These are phyloP conservation scores for Sinotaia quadrata DNA, from an alignment of 2,888 invertebrate species.

Conservation along the genomic window DNA sequence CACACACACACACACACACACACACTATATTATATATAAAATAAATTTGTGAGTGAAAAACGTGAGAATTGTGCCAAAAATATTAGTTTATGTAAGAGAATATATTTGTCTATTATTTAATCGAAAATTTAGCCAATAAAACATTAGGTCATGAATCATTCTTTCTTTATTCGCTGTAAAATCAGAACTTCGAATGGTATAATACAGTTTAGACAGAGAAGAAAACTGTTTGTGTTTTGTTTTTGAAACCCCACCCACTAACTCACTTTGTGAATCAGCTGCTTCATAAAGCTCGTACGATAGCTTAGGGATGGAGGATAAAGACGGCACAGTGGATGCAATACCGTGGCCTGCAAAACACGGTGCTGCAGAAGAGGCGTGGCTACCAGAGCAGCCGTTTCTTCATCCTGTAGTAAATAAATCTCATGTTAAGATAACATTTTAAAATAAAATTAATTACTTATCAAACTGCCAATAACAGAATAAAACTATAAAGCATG, in stretches of 20 bases:
- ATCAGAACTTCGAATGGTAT: too few species aligned
- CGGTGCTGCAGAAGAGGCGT: conserved; percentile 50
- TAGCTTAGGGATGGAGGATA: conserved; percentile 62
- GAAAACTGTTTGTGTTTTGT: too few species aligned
- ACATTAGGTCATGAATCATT: too few species aligned
- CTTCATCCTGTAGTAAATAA: conserved; percentile 42
- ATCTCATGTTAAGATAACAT: not conserved
- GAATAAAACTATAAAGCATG: too few species aligned
- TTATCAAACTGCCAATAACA: too few species aligned
- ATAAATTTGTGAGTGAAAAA: too few species aligned
- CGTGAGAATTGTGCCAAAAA: too few species aligned
- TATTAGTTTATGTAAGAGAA: not conserved
- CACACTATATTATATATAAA: not conserved
- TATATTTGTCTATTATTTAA: not conserved
- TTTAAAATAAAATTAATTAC: not conserved
- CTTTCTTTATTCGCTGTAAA: too few species aligned
- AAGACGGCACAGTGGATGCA: conserved; percentile 51
- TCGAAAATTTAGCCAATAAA: not conserved
- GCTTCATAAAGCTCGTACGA: conserved; percentile 59
- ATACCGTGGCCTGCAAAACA: conserved; percentile 54
- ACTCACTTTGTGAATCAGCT: conserved; percentile 57
- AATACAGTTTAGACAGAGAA: too few species aligned
- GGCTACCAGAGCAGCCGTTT: conserved; percentile 43
- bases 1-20: not conserved
- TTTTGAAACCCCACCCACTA: not conserved